Evolutionary conservation across 23 tunicate species (phyloP), one percentile per base, ranked within the genome.

Genomic region (Oikopleura dioica): DNA sequence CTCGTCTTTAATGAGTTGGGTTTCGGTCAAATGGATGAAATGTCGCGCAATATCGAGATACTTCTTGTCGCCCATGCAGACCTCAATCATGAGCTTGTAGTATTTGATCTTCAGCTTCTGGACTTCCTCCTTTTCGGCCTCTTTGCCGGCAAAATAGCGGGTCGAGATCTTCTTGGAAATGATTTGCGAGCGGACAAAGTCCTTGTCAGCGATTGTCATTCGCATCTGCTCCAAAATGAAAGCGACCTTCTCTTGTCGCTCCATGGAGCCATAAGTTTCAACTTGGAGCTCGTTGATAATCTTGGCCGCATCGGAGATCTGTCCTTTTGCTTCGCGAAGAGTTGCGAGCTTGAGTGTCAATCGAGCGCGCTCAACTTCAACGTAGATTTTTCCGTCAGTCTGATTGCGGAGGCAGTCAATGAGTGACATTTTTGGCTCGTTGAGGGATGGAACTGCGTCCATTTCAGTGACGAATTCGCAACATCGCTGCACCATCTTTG

Each of bases 141-240:
- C 80, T 16, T 44, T 44, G 9, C 16, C 55, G n/a, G 79, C 91
- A 68, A 89, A 89, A 80, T 59, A 89, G 68, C 89, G 75, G 37
- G 76, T 75, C 79, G 89, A 84, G 79, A 89, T 89, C 58, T 89
- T 89, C 77, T 89, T 89, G 82, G 86, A 81, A 38, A 89, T 89
- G 37, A 89, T 89, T 38, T 85, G 92, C 37, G 80, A 83, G 21
- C 96, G 79, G 36, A 84, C 85, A 86, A 84, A 89, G 51, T 89
- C 96, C 37, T 89, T 89, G 63, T 89, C 85, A 0, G 91, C 91
- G n/a, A 89, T 76, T 36, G 89, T 84, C 50, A 89, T 50, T 38
- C 96, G 76, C 91, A 89, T 89, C 79, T 89, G 96, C 82, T 89
- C 96, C 77, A 89, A 72, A 5, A 89, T 89, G 36, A 89, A 89